A percentile compares a stretch with the other conserved stretches of the same genome.
phyloP scores from a whole-genome alignment of 2,888 invertebrate species.

The Mesorhabditis belari region DNA sequence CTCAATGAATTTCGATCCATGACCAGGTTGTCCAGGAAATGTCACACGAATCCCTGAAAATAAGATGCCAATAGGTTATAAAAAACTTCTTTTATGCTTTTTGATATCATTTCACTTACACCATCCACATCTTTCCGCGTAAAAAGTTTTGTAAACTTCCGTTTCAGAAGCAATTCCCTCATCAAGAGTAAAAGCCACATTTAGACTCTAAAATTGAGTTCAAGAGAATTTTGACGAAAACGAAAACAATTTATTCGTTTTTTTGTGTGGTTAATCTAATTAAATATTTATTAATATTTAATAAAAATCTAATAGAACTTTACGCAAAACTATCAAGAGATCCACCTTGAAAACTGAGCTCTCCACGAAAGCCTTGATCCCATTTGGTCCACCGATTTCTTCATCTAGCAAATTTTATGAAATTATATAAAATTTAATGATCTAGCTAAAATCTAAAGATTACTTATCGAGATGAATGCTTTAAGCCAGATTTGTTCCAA shows the following conservation, averaged over 20 bases:
- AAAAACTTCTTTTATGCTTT: no score
- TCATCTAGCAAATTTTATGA: slow-evolving; percentile 56
- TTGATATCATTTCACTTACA: not conserved
- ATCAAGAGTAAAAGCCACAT: slow-evolving; percentile 76
- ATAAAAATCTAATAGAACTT: no score
- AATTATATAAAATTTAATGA: no score
- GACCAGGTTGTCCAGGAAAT: not conserved
- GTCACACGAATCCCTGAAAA: not conserved
- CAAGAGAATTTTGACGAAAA: no score
- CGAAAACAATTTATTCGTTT: no score
- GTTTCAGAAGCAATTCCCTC: slow-evolving; percentile 63
- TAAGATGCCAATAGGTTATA: not conserved
- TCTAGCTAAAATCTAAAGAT: no score
- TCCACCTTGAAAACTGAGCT: not conserved
- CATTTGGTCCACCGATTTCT: not conserved
- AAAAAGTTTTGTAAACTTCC: slow-evolving; percentile 54
- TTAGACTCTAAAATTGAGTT: no score
- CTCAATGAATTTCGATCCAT: not conserved
- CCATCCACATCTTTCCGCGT: slow-evolving; percentile 64
- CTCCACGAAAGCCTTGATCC: not conserved
- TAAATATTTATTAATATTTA: no score
- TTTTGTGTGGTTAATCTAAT: no score
- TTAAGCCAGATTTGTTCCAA: no score
- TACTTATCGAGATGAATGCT: no score
- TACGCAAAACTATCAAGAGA: no score